These are phyloP conservation scores for Chrysocyon brachyurus DNA, from an alignment of 2,797 vertebrate genomes.

Conservation along the genomic window DNA sequence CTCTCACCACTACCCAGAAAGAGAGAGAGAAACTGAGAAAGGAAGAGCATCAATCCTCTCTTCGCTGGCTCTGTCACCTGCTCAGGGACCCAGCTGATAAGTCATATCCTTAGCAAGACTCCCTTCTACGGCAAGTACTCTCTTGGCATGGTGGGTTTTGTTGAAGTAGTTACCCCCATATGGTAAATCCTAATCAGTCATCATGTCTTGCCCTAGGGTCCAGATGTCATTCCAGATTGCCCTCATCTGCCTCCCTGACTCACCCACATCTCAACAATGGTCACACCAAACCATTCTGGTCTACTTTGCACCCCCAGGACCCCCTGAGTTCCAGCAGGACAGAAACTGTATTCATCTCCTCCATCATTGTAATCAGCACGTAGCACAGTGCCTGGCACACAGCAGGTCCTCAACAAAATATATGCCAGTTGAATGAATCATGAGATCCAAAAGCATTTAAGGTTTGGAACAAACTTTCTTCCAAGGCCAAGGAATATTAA, in stretches of 20 bases:
- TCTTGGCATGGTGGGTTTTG: not conserved
- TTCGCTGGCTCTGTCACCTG: not conserved
- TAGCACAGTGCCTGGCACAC: not conserved
- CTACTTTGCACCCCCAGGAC: rapidly evolving
- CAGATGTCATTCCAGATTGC: not conserved
- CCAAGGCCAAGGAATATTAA: not conserved
- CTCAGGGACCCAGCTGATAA: not conserved
- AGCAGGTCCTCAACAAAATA: not conserved
- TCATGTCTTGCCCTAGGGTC: not conserved
- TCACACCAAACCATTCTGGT: not conserved
- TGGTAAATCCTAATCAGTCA: not conserved
- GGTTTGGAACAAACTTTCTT: not conserved
- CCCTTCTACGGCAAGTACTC: not conserved
- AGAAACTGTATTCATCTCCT: not conserved
- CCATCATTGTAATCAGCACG: rapidly evolving
- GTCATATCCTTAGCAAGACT: not conserved
- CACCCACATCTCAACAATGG: not conserved
- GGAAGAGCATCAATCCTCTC: not conserved
- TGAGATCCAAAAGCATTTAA: not conserved
- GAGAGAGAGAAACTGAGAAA: no score
- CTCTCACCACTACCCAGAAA: no score
- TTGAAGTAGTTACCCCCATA: not conserved
- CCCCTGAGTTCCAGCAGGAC: not conserved
- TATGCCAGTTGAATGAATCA: not conserved
- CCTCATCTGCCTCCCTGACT: not conserved